Evolutionary conservation across 2,113 vertebrate species (phyloP), one percentile per base, ranked within the genome.

Genomic region (Pipra filicauda): DNA sequence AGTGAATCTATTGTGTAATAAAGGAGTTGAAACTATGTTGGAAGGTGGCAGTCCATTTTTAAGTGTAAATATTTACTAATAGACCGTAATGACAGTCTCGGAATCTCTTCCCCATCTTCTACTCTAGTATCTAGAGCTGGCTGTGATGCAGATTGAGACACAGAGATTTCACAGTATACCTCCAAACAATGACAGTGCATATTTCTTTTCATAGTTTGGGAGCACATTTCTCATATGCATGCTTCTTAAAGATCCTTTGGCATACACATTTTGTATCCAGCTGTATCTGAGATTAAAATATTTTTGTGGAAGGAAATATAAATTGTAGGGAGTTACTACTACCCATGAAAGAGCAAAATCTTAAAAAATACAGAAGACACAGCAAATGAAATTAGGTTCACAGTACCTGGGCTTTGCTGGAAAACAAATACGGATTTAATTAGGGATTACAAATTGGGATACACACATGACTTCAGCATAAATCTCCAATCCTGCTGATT

Each of bases 51-150:
- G 67, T 85, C 81, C 58, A 46, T 88, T 89, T 73, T 9, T 54
- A 79, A 77, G 28, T 39, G 49, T 76, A 95, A 93, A 89, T 94
- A 73, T 93, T 95, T 91, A 71, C 51, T 70, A 72, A 83, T 20
- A 91, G 43, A 70, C 10, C 52, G 6, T 67, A 64, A 89, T 55
- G 37, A 15, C 61, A 31, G 66, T 74, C 61, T 87, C 65, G 64
- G 71, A 91, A 66, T 33, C 69, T 72, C 73, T 87, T 87, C 84
- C 20, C n/a, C 23, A 5, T 69, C 73, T 89, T 88, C 71, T 95
- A 73, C 80, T 85, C 41, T 64, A 39, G 12, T 51, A 26, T 57
- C 64, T 73, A 20, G 17, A 69, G 71, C 55, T 96, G 89, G 85
- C 91, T 62, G 55, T 43, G 78, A 59, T 81, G 43, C 58, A 89